Conservation (phyloP, 2,797 vertebrate genomes). For the Ctenopoma kingsleyae region DNA sequence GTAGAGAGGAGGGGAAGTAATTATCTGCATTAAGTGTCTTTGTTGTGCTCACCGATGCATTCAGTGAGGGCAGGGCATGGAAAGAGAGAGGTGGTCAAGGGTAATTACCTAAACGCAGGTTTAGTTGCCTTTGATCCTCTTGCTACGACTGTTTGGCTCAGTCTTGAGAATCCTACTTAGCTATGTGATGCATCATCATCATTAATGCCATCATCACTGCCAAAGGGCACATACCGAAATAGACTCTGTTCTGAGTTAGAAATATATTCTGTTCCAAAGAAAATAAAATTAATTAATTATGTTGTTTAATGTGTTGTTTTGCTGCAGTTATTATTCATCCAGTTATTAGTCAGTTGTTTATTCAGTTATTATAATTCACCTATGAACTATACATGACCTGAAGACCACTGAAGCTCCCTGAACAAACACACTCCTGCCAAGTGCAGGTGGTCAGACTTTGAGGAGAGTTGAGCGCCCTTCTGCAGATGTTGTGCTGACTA, state of each 20-base stretch:
- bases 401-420: conserved; percentile 16
- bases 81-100: conserved; percentile 68
- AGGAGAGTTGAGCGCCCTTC: conserved; percentile 37
- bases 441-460: conserved; percentile 67
- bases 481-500: conserved; percentile 78
- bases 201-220: neutral
- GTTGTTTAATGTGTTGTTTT: conserved; percentile 13
- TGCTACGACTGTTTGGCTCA: neutral
- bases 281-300: neutral
- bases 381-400: conserved; percentile 34
- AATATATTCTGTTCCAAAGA: neutral
- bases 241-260: neutral
- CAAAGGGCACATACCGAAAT: neutral
- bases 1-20: conserved; percentile 73
- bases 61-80: conserved; percentile 41
- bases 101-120: conserved; percentile 67
- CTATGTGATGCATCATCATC: conserved; percentile 33
- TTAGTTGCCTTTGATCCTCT: conserved; percentile 62
- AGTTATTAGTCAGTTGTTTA: too few relatives aligned
- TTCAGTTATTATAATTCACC: conserved; percentile 14
- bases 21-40: conserved; percentile 74
- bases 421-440: conserved; percentile 46
- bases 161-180: conserved; percentile 12
- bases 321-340: neutral
- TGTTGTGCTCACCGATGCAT: conserved; percentile 69